Percentiles rank a stretch among this genome's conserved stretches.
Conservation (phyloP, 2,888 invertebrate species). For the Dendrolimus houi region DNA sequence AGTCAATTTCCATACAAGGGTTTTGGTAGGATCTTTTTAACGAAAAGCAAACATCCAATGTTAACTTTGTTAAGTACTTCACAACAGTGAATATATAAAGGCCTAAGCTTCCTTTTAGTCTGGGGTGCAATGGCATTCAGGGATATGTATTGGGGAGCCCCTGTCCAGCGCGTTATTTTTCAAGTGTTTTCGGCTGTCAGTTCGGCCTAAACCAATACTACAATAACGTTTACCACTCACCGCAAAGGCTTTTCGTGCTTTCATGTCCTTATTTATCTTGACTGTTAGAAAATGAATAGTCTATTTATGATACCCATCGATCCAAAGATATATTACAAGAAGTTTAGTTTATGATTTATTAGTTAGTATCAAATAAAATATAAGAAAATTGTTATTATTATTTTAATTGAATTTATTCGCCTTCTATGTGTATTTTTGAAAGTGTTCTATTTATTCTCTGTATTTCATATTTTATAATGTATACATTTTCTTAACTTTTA, state of each 20-base stretch:
- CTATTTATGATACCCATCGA: background rate
- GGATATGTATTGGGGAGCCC: background rate
- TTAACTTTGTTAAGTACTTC: background rate
- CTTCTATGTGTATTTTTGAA: no score
- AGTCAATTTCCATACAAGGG: no score
- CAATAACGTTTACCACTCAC: slow-evolving; percentile 45
- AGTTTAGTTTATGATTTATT: no score
- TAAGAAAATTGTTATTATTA: no score
- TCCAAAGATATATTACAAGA: no score
- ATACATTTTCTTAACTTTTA: no score
- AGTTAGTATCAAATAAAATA: no score
- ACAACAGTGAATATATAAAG: background rate
- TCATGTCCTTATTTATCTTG: background rate
- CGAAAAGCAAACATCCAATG: background rate
- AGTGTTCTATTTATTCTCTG: no score
- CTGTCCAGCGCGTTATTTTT: slow-evolving; percentile 1
- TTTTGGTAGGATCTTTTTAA: no score
- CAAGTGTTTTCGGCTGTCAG: slow-evolving; percentile 38
- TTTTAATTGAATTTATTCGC: no score
- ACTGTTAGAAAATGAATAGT: background rate
- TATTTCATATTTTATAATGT: no score
- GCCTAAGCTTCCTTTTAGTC: slow-evolving; percentile 9
- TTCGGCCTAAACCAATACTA: slow-evolving; percentile 46
- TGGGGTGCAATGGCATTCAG: slow-evolving; percentile 10
- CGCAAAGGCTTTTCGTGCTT: slow-evolving; percentile 30